These are phyloP conservation scores for Maniola hyperantus DNA, from an alignment of 2,888 invertebrate species.

Conservation along the genomic window DNA sequence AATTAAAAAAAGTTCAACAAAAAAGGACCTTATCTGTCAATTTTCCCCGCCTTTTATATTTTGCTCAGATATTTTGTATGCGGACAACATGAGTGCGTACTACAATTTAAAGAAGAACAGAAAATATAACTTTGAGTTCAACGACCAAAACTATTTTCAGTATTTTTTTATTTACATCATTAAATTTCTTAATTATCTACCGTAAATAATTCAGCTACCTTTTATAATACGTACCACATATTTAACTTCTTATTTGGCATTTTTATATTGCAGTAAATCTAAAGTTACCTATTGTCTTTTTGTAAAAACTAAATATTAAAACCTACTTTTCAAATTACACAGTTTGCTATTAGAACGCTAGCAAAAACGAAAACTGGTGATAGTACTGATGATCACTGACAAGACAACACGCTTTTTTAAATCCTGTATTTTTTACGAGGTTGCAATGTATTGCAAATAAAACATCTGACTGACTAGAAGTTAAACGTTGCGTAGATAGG, in stretches of 20 bases:
- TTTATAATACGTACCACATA: background rate
- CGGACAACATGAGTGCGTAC: too few species aligned
- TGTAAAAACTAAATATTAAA: constrained; percentile 14
- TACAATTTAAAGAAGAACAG: too few species aligned
- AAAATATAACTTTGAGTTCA: background rate
- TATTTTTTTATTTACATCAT: constrained; percentile 1
- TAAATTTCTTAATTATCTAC: background rate
- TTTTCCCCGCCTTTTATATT: too few species aligned
- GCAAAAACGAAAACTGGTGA: background rate
- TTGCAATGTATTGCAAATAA: too few species aligned
- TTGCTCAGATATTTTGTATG: too few species aligned
- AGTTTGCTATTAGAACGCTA: background rate
- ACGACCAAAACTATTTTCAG: constrained; percentile 2
- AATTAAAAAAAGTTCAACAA: too few species aligned
- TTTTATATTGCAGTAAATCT: constrained; percentile 16
- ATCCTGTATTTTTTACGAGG: too few species aligned
- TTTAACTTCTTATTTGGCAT: background rate
- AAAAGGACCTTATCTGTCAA: too few species aligned
- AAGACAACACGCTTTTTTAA: too few species aligned
- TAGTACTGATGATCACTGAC: too few species aligned
- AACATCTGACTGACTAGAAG: too few species aligned
- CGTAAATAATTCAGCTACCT: background rate
- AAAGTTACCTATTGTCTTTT: constrained; percentile 13
- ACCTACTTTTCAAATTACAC: constrained; percentile 5
- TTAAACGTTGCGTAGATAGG: too few species aligned